These are phyloP conservation scores for Eupsilia transversa DNA, from an alignment of 2,888 invertebrate species.

Conservation along the genomic window DNA sequence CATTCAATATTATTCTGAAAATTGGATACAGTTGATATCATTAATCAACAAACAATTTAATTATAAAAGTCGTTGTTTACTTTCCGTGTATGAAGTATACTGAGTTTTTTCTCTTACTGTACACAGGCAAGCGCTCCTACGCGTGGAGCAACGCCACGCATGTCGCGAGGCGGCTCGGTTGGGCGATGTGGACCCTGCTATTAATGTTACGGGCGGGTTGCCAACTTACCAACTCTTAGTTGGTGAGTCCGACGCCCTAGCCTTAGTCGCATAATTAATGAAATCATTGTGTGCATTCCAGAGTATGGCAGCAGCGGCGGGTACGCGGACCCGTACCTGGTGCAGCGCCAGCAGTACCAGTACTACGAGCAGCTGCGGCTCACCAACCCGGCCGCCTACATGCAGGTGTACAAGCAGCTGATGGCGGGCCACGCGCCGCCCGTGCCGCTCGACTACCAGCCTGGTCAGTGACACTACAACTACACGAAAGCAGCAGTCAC, in stretches of 20 bases:
- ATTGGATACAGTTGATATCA: constrained; percentile 10
- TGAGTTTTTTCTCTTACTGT: background rate
- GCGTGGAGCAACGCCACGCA: background rate
- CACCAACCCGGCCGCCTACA: constrained; percentile 94
- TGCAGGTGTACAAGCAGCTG: constrained; percentile 94
- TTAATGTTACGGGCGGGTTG: too few relatives aligned
- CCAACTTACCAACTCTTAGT: background rate
- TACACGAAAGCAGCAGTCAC: background rate
- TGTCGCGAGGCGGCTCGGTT: too few relatives aligned
- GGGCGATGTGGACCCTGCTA: background rate
- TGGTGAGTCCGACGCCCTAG: too few relatives aligned
- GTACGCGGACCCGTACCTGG: constrained; percentile 89
- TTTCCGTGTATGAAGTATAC: background rate
- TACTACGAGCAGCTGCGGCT: constrained; percentile 95
- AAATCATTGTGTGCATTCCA: constrained; percentile 18
- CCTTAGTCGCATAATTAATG: background rate
- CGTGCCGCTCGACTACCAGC: constrained; percentile 51
- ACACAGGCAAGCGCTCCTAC: background rate
- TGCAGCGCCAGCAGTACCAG: constrained; percentile 92
- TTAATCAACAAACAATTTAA: constrained; percentile 15
- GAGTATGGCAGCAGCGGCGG: constrained; percentile 64
- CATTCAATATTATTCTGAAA: constrained; percentile 5
- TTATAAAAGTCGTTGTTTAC: background rate
- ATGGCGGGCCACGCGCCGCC: constrained; percentile 84
- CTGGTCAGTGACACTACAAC: constrained; percentile 8